Base-by-base conservation (phyloP, 2,797 vertebrate genomes). In the Xiphophorus birchmanni region DNA sequence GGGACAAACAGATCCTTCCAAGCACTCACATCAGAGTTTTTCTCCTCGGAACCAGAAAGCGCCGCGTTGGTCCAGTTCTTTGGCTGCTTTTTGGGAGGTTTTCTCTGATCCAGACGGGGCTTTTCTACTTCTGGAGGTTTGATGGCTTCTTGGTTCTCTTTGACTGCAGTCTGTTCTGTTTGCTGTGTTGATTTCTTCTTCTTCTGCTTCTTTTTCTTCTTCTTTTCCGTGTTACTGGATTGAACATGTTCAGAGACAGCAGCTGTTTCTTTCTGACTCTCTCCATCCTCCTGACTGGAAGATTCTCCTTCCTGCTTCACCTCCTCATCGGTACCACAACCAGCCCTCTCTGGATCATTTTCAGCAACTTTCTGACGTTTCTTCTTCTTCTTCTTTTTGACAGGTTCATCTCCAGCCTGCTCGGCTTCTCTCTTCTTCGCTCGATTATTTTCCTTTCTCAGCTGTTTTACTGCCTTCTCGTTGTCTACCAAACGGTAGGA, bases 1-100 rank as follows among this genome's bases (percentile, higher is more conserved):
- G 99, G 98, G 17, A 99, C 97, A 87, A 96, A 98, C 47, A 99
- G 94, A 76, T 96, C 93, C 63, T 97, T 97, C 98, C 98, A 99
- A 0, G 97, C 96, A 0, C 96, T 95, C 73, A 98, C 94, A 13
- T 99, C 97, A 6, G 91, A 86, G 5, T 95, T 92, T 83, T 93
- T 92, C 77, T 94, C 95, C 5, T 58, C 0, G 35, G 91, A 89
- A 8, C 84, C 82, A 60, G 92, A 92, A 0, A 93, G 86, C 1
- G 90, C 94, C 52, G 94, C 91, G 0, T 95, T 93, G 12, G 97
- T 95, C 98, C 98, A 99, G 13, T 97, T 98, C 88, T 96, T 97
- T 0, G 29, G 40, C 84, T 94, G 96, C 87, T 94, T 96, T 83
- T 95, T 93, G 23, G 88, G 35, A 1, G 54, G 74, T 4, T 87